phyloP scores from a whole-genome alignment of 2,888 invertebrate genomes.

The Chouioia cunea region DNA sequence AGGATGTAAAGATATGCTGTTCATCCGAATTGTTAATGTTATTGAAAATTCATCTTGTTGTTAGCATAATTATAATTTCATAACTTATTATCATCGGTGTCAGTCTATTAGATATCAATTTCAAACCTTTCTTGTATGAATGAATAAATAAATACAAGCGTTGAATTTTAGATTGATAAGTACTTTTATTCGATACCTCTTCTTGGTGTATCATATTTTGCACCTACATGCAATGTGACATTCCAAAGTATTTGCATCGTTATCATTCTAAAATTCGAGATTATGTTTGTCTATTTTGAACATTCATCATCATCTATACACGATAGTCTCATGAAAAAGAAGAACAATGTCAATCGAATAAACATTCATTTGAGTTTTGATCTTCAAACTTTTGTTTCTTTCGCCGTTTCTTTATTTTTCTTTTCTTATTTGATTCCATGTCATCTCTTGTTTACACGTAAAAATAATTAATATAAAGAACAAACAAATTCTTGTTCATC shows the following conservation, averaged over 20 bases:
- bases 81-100: slow-evolving; percentile 41
- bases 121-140: slow-evolving; percentile 45
- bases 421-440: slow-evolving; percentile 42
- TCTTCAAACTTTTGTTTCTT: slow-evolving; percentile 48
- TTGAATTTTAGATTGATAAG: slow-evolving; percentile 48
- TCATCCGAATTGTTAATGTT: slow-evolving; percentile 43
- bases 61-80: slow-evolving; percentile 45
- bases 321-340: slow-evolving; percentile 53
- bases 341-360: slow-evolving; percentile 55
- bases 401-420: slow-evolving; percentile 46
- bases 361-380: slow-evolving; percentile 53
- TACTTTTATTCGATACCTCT: slow-evolving; percentile 15
- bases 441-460: slow-evolving; percentile 36
- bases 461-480: slow-evolving; percentile 47
- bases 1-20: slow-evolving; percentile 42
- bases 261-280: slow-evolving; percentile 59
- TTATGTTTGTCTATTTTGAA: slow-evolving; percentile 56
- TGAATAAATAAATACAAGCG: slow-evolving; percentile 38
- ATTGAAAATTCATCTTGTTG: slow-evolving; percentile 46
- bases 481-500: slow-evolving; percentile 65
- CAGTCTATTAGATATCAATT: slow-evolving; percentile 41
- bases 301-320: slow-evolving; percentile 55
- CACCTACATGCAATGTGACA: background rate
- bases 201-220: slow-evolving; percentile 13
- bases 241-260: slow-evolving; percentile 42